A percentile compares a stretch with the other conserved stretches of the same genome.
Conservation (phyloP, 2,113 vertebrate genomes). For the Mohoua ochrocephala region DNA sequence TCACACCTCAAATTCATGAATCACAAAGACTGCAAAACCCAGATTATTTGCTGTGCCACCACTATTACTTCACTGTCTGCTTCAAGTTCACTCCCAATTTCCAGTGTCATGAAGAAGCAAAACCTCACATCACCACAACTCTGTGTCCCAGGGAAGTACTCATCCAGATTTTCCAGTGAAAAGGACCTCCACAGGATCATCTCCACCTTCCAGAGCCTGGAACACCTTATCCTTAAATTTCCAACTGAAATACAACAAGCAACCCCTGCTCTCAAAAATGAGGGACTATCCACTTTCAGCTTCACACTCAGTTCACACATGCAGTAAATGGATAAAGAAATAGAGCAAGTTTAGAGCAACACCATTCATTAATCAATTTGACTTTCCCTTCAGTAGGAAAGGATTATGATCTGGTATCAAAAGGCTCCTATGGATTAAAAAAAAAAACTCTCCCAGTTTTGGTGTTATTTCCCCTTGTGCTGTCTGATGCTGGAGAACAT, state of each 20-base stretch:
- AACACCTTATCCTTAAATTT: not conserved
- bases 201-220: not conserved
- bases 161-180: not conserved
- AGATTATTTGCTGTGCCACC: not conserved
- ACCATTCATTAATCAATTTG: not conserved
- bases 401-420: not conserved
- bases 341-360: not conserved
- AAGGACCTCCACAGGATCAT: not conserved
- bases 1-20: not conserved
- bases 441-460: not conserved
- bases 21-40: not conserved
- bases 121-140: not conserved
- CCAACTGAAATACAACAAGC: not conserved
- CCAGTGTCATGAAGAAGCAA: not conserved
- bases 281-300: not conserved
- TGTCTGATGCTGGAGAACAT: not conserved
- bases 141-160: not conserved
- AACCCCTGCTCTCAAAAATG: not conserved
- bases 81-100: not conserved
- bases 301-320: rapidly evolving
- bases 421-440: not conserved
- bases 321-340: not conserved
- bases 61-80: not conserved
- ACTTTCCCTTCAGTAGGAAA: not conserved
- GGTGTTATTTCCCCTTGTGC: not conserved